Conservation (phyloP, 2,113 vertebrate genomes). For the Phycodurus eques region DNA sequence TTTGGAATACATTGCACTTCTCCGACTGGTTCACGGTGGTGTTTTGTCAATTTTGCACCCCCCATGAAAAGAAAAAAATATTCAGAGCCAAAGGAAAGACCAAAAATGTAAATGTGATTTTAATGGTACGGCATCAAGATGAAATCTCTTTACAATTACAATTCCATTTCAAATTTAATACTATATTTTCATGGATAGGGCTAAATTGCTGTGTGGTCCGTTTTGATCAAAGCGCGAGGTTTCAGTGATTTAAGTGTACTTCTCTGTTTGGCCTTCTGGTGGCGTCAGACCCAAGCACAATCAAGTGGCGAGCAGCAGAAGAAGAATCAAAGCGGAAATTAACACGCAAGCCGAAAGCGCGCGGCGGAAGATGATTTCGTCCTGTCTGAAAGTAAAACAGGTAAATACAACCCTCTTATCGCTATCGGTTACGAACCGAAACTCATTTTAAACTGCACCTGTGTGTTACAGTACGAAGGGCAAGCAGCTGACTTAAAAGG, state of each 20-base stretch:
- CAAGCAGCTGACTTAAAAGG: too few species aligned
- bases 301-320: not conserved
- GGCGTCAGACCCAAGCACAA: not conserved
- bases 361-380: constrained; percentile 10
- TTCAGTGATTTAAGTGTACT: not conserved
- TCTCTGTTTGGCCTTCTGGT: fast-evolving
- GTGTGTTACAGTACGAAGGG: not conserved
- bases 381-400: constrained; percentile 31
- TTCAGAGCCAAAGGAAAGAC: not conserved
- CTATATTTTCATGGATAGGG: too few species aligned
- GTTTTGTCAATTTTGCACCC: not conserved
- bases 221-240: not conserved
- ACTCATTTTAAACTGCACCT: too few species aligned
- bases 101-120: not conserved
- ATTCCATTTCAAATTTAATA: too few species aligned
- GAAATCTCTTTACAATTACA: too few species aligned
- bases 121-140: not conserved
- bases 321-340: constrained; percentile 48
- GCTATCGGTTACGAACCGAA: too few species aligned
- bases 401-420: constrained; percentile 7
- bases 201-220: too few species aligned
- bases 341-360: constrained; percentile 34
- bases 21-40: not conserved
- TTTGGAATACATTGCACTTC: not conserved
- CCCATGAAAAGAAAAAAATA: not conserved